These are phyloP conservation scores for Aldabrachelys gigantea DNA, from an alignment of 2,113 vertebrate species.

Conservation along the genomic window DNA sequence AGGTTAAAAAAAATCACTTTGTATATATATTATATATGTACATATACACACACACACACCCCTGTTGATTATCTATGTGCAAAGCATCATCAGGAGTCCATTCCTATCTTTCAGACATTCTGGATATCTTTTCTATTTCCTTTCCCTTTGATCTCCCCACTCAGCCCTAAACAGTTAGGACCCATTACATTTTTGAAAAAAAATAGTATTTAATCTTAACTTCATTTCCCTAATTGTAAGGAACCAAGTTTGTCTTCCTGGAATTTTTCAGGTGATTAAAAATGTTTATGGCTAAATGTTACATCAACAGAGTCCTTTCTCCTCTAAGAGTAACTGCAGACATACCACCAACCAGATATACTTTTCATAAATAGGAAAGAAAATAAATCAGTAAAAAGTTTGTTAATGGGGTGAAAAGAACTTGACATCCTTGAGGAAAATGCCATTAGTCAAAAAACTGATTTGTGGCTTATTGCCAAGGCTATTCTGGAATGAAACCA, in stretches of 20 bases:
- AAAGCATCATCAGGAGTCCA: neutral
- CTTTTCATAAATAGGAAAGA: neutral
- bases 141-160: neutral
- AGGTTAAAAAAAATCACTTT: neutral
- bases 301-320: neutral
- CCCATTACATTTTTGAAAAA: neutral
- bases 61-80: no score
- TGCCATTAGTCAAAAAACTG: neutral
- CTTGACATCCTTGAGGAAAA: neutral
- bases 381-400: neutral
- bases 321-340: neutral
- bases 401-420: neutral
- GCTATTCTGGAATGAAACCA: neutral
- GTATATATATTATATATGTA: no score
- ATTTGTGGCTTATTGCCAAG: neutral
- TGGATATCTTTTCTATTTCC: neutral
- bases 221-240: neutral
- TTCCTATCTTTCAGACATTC: neutral
- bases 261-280: neutral
- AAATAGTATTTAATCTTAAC: neutral
- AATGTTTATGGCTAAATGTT: neutral
- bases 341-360: neutral
- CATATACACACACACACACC: neutral
- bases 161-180: neutral
- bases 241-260: neutral